Evolutionary conservation across 1,140 invertebrate species (phyloP), one percentile per base, ranked within the genome.

Genomic region (Drosophila tsacasi): DNA sequence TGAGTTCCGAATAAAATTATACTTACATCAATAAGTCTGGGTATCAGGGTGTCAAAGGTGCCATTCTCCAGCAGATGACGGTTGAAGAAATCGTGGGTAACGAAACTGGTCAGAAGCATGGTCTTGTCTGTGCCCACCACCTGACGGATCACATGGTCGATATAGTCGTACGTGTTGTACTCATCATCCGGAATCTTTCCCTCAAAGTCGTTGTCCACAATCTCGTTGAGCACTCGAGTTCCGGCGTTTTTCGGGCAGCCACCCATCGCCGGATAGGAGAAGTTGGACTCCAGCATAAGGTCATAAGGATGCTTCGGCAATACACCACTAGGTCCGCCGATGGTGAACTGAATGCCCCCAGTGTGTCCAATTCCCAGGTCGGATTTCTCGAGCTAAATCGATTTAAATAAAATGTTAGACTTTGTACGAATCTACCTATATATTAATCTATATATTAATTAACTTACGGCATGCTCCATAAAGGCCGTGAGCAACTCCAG

Each of bases 301-400:
- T 91, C 83, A 49, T 93, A 92, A 0, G 92, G 92, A 78, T 93
- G 92, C 37, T 91, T 83, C 1, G 92, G 92, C 25, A 93, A 27
- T 7, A 93, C 91, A 1, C 84, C 84, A 39, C 92, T 93, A 9
- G 92, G 90, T 17, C 92, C 92, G 1, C 92, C 92, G 15, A 93
- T 93, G 1, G 92, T 93, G 44, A 93, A 93, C 75, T 93, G 92
- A 39, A 93, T 91, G 25, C 92, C 92, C n/a, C 92, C 92, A 3
- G 90, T 92, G 25, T 92, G 79, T 7, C 91, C 91, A 32, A 92
- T 91, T 27, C 91, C 91, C 17, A 92, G 76, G 47, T 91, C 85
- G 0, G 91, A 91, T 68, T 92, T 92, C 65, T 92, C 91, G 7
- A 92, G 52, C 91, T 92, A n/a, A n/a, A n/a, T n/a, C n/a, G n/a